Percentiles rank a stretch among this genome's conserved stretches.
phyloP scores from a whole-genome alignment of 2,113 vertebrate species.

The Grus americana region DNA sequence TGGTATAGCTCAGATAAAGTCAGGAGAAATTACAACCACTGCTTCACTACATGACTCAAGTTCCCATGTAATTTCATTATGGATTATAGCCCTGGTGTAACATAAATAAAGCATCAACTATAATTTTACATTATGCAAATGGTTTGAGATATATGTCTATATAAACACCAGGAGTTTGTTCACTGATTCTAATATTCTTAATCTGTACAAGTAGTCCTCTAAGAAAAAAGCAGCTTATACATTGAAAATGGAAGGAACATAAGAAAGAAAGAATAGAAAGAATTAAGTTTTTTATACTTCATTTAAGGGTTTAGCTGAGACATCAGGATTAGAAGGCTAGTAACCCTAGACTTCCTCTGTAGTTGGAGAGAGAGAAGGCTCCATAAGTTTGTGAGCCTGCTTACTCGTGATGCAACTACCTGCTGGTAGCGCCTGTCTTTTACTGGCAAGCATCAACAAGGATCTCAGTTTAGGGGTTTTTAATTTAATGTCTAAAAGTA shows the following conservation, averaged over 20 bases:
- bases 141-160: neutral
- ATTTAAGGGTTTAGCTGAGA: neutral
- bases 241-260: neutral
- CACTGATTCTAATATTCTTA: neutral
- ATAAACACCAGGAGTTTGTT: neutral
- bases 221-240: neutral
- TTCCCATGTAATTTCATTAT: neutral
- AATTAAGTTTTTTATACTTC: neutral
- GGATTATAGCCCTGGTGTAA: neutral
- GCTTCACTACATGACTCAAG: neutral
- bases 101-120: neutral
- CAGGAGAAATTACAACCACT: neutral
- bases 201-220: neutral
- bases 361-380: neutral
- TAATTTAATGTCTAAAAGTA: neutral
- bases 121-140: neutral
- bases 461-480: neutral
- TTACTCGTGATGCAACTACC: neutral
- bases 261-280: neutral
- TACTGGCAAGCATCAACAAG: neutral
- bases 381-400: neutral
- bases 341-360: neutral
- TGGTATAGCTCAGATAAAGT: neutral
- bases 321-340: neutral
- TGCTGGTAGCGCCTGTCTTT: neutral